phyloP scores from a whole-genome alignment of 2,888 invertebrate genomes.

The Caenorhabditis japonica region DNA sequence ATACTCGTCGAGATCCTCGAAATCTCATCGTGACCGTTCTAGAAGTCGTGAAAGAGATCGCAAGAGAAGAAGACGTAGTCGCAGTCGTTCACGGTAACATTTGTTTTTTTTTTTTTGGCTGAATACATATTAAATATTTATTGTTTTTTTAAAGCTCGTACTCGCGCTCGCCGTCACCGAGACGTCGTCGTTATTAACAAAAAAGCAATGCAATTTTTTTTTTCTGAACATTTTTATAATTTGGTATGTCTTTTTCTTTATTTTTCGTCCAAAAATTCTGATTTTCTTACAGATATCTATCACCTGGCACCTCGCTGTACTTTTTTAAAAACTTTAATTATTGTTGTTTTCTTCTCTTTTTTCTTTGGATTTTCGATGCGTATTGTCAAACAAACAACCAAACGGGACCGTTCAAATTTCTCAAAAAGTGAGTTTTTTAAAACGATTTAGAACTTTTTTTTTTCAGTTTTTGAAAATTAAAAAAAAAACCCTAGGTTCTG shows the following conservation, averaged over 20 bases:
- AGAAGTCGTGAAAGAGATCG: constrained; percentile 63
- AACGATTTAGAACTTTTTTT: background rate
- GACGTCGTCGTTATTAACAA: constrained; percentile 39
- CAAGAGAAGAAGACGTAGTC: constrained; percentile 60
- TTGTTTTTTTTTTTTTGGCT: background rate
- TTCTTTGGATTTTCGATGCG: background rate
- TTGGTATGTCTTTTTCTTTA: background rate
- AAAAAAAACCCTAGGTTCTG: too few relatives aligned
- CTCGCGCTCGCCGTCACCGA: constrained; percentile 54
- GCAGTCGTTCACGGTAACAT: constrained; percentile 40
- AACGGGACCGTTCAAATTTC: background rate
- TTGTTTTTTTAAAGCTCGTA: too few relatives aligned
- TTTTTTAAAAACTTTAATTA: too few relatives aligned
- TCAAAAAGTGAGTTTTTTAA: background rate
- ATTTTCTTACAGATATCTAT: too few relatives aligned
- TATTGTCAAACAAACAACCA: background rate
- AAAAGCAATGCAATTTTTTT: too few relatives aligned
- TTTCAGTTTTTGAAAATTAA: background rate
- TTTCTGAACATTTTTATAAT: constrained; percentile 3
- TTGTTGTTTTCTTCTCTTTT: too few relatives aligned
- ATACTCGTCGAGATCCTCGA: constrained; percentile 29
- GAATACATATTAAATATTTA: background rate
- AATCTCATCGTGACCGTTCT: constrained; percentile 52
- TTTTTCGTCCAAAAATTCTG: too few relatives aligned
- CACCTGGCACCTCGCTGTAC: too few relatives aligned